These are phyloP conservation scores for Sapajus apella DNA, from an alignment of 2,113 vertebrate genomes.

Conservation along the genomic window DNA sequence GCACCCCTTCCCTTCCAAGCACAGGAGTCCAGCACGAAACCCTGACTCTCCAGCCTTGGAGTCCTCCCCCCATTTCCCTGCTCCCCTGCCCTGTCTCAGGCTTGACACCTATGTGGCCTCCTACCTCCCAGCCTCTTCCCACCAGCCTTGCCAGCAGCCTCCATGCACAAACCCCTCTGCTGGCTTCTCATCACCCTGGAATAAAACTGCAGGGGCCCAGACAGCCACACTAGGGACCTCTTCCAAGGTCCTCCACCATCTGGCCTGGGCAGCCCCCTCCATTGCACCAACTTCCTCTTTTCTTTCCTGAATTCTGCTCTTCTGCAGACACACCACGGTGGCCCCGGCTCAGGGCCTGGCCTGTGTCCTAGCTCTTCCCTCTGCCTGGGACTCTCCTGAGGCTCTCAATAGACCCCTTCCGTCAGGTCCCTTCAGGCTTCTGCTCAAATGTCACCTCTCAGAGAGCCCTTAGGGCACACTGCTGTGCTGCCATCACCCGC, in stretches of 20 bases:
- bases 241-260: not conserved
- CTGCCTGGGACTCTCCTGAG: not conserved
- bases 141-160: not conserved
- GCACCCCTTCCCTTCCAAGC: not conserved
- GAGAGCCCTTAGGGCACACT: not conserved
- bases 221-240: not conserved
- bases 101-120: too few species aligned
- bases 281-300: not conserved
- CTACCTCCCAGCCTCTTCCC: not conserved
- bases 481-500: not conserved
- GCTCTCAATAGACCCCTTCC: fast-evolving
- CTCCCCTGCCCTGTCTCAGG: not conserved
- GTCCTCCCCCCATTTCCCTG: not conserved
- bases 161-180: not conserved
- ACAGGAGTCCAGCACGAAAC: not conserved
- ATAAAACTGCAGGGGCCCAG: not conserved
- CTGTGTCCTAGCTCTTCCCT: not conserved
- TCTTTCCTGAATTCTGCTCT: not conserved
- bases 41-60: not conserved
- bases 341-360: not conserved
- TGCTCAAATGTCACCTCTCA: not conserved
- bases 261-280: not conserved
- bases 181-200: not conserved
- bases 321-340: not conserved
- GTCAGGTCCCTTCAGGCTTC: not conserved